Percentiles rank a stretch among this genome's conserved stretches.
phyloP scores from a whole-genome alignment of 2,113 vertebrate genomes.

The Chunga burmeisteri region DNA sequence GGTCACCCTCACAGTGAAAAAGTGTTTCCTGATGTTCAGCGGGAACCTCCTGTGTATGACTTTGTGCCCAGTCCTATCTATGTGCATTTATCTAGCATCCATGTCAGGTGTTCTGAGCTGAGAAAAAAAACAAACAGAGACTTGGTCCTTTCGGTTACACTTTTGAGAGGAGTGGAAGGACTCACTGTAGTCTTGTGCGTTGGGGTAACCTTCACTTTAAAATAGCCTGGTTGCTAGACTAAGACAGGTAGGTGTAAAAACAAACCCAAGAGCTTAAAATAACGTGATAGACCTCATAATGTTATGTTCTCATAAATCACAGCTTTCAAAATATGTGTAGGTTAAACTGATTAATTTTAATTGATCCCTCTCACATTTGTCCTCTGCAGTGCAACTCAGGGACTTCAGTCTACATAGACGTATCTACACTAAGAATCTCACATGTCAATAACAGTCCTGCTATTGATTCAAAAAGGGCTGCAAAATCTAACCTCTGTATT shows the following conservation, averaged over 20 bases:
- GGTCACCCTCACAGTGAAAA: not conserved
- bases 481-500: not conserved
- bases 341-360: not conserved
- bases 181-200: not conserved
- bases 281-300: not conserved
- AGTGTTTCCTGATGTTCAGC: not conserved
- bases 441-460: not conserved
- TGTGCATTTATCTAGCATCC: not conserved
- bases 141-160: not conserved
- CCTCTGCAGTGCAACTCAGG: not conserved
- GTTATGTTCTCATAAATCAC: not conserved
- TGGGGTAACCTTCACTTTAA: not conserved
- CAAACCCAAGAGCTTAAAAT: not conserved
- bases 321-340: not conserved
- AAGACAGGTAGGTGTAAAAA: not conserved
- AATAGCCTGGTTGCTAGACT: not conserved
- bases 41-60: not conserved
- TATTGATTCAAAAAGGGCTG: not conserved
- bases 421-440: not conserved
- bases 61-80: not conserved
- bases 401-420: not conserved
- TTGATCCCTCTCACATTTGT: not conserved
- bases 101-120: not conserved
- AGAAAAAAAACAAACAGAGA: rapidly evolving
- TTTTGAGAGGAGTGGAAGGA: not conserved